Conservation (phyloP, 2,113 vertebrate genomes). For the Catharus fuscescens region DNA sequence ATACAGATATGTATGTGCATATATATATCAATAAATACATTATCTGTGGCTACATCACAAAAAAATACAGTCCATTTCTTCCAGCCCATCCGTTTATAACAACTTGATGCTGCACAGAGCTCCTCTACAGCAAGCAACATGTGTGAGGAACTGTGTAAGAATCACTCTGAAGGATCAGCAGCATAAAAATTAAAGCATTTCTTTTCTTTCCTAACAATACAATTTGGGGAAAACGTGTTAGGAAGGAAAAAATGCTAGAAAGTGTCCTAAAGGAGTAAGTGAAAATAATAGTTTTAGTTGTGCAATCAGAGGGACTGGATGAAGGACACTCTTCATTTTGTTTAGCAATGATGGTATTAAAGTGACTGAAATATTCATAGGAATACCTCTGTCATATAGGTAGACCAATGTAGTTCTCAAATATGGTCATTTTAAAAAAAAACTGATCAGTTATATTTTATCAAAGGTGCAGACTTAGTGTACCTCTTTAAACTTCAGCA, state of each 20-base stretch:
- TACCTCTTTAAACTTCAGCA: constrained; percentile 34
- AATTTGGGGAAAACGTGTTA: not conserved
- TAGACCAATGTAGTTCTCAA: not conserved
- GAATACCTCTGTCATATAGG: constrained; percentile 14
- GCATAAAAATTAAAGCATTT: not conserved
- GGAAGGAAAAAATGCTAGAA: not conserved
- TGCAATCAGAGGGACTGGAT: not conserved
- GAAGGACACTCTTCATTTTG: not conserved
- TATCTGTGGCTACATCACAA: not conserved
- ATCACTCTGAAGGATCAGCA: not conserved
- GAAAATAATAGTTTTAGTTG: not conserved
- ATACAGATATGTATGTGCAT: fast-evolving
- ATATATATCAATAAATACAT: fast-evolving
- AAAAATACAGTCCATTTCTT: not conserved
- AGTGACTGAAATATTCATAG: not conserved
- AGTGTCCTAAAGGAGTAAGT: not conserved
- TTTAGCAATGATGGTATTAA: constrained; percentile 21
- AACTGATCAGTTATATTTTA: not conserved
- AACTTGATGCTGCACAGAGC: not conserved
- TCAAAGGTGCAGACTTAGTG: constrained; percentile 31
- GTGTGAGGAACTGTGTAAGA: not conserved
- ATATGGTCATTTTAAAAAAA: constrained; percentile 30
- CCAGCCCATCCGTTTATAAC: not conserved
- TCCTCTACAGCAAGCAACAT: not conserved
- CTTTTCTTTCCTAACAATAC: not conserved